Evolutionary conservation across 2,113 vertebrate genomes (phyloP), one percentile per base, ranked within the genome.

Genomic region (Bubo bubo): DNA sequence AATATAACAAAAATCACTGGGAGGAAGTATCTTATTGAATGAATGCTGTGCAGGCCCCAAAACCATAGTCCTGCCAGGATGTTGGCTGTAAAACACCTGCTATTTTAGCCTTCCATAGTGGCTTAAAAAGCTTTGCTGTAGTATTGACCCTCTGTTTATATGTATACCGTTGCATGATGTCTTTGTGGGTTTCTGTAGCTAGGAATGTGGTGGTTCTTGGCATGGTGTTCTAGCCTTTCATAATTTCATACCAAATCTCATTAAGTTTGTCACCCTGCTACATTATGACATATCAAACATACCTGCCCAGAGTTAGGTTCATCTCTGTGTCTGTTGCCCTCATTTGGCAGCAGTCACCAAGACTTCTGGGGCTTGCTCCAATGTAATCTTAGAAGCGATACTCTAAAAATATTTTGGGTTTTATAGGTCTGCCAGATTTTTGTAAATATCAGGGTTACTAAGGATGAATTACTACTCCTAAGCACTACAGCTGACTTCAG

Each of bases 381-480:
- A 8, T 17, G 4, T 73, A 56, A 41, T 15, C 4, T 58, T 73
- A 60, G 27, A 70, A 64, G 19, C 82, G 3, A 37, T 47, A 43
- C 14, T 66, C 14, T 27, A 90, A 87, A 93, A 93, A 88, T 77
- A 93, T 90, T 88, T 94, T 39, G 58, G 49, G 64, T n/a, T 97
- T 97, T 89, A 77, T 68, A 93, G 39, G 24, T 93, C 79, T 93
- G 74, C 49, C 84, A 85, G 56, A 92, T 80, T 86, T 95, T 86
- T 56, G 37, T 89, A 83, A 97, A 94, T 79, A 86, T 64, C 68
- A 63, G 66, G 35, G 23, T 90, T 58, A 56, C 32, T 67, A 82
- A 96, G 70, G 80, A 92, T 93, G 41, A 96, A 84, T 95, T 97
- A 34, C 76, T 93, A 41, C 39, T 93, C 64, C 24, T 59, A 67